Evolutionary conservation across 2,113 vertebrate species (phyloP).

Genomic region (Hippopotamus amphibius): DNA sequence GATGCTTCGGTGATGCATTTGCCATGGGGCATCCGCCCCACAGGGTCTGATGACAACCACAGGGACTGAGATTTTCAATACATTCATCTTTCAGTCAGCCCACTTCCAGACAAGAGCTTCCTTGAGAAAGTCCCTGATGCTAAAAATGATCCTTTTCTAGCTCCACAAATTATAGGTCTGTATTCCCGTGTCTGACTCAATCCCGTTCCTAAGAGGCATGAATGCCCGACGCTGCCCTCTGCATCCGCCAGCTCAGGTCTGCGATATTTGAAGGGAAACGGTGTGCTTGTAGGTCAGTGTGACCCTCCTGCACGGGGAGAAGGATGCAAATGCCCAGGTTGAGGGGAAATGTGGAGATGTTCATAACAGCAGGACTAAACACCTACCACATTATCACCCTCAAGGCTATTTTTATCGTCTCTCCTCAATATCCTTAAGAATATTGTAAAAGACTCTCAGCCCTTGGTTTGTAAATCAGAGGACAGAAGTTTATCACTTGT

Average conservation of each 20-base stretch:
- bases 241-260: background rate
- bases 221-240: background rate
- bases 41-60: background rate
- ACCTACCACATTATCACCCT: background rate
- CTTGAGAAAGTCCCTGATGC: background rate
- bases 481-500: background rate
- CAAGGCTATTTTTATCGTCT: background rate
- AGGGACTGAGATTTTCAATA: background rate
- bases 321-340: background rate
- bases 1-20: background rate
- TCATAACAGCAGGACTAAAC: background rate
- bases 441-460: background rate
- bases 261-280: background rate
- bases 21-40: background rate
- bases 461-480: background rate
- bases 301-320: background rate
- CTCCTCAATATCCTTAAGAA: background rate
- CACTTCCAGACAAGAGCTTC: slow-evolving; percentile 17
- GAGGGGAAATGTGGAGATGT: background rate
- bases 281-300: too few species aligned
- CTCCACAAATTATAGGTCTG: slow-evolving; percentile 6
- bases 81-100: background rate
- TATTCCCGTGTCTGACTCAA: background rate
- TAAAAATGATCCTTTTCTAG: background rate
- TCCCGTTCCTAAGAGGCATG: background rate